These are phyloP conservation scores for Chloroceryle inda DNA, from an alignment of 2,797 vertebrate genomes.

Conservation along the genomic window DNA sequence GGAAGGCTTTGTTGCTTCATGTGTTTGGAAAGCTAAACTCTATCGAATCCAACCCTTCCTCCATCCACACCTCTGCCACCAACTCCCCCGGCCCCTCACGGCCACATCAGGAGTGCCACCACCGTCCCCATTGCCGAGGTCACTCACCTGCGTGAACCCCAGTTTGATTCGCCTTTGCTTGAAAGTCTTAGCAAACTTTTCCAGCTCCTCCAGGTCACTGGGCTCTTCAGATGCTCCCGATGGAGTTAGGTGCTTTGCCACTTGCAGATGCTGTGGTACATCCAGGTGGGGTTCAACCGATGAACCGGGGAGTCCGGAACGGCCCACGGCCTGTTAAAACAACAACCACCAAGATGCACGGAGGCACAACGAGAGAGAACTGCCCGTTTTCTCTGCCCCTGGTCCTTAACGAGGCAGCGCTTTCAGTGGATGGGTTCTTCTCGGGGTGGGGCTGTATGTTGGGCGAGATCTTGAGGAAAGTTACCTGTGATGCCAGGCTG, in stretches of 20 bases:
- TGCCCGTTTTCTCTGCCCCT: fast-evolving
- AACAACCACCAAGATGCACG: no score
- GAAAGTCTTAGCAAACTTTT: conserved; percentile 98
- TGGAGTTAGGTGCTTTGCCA: conserved; percentile 88
- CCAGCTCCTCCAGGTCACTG: conserved; percentile 95
- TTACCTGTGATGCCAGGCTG: conserved; percentile 92
- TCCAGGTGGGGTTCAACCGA: conserved; percentile 93
- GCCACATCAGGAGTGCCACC: background rate
- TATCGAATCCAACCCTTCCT: background rate
- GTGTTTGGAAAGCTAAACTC: background rate
- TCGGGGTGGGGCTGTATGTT: background rate
- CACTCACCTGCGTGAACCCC: conserved; percentile 94
- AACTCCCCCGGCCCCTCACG: background rate
- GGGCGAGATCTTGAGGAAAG: background rate
- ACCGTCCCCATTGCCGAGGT: fast-evolving
- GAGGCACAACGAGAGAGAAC: fast-evolving
- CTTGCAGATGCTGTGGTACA: conserved; percentile 88
- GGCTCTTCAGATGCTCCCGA: conserved; percentile 89
- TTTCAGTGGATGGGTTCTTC: background rate
- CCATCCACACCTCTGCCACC: background rate
- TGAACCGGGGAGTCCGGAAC: conserved; percentile 88
- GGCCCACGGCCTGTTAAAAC: conserved; percentile 85
- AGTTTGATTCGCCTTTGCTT: conserved; percentile 98
- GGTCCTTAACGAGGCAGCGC: background rate
- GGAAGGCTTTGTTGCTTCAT: background rate